Conservation (phyloP, 2,888 invertebrate genomes). For the Gymnosoma rotundatum region DNA sequence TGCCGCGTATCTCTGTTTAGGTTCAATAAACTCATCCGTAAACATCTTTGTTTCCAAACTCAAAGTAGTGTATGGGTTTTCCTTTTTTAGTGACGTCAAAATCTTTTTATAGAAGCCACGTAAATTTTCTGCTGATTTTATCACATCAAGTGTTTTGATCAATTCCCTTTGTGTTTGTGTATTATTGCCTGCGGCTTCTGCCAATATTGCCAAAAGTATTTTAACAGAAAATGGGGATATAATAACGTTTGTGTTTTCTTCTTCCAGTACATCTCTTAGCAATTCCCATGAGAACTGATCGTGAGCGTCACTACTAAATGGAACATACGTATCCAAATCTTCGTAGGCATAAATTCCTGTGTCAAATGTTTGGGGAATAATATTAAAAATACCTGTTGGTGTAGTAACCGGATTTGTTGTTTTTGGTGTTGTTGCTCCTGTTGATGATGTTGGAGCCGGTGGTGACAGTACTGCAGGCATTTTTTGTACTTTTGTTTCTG, state of each 20-base stretch:
- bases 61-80: constrained; percentile 76
- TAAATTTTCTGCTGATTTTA: constrained; percentile 76
- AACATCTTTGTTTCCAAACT: constrained; percentile 78
- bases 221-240: constrained; percentile 91
- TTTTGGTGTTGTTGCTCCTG: constrained; percentile 24
- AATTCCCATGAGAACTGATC: constrained; percentile 88
- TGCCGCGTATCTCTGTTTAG: constrained; percentile 85
- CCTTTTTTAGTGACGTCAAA: constrained; percentile 77
- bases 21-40: constrained; percentile 81
- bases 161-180: constrained; percentile 77
- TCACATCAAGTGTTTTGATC: constrained; percentile 76
- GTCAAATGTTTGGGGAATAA: constrained; percentile 68
- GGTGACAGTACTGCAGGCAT: constrained; percentile 37
- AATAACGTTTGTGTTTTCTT: constrained; percentile 84
- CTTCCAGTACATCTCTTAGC: constrained; percentile 83
- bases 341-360: constrained; percentile 72
- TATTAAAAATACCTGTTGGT: constrained; percentile 75
- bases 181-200: constrained; percentile 86
- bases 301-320: constrained; percentile 80
- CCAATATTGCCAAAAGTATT: constrained; percentile 85
- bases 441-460: constrained; percentile 38
- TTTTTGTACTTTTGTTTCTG: constrained; percentile 31
- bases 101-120: constrained; percentile 79
- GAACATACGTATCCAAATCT: constrained; percentile 79
- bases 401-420: constrained; percentile 69